A percentile compares a stretch with the other conserved stretches of the same genome.
Conservation (phyloP, 2,113 vertebrate genomes). For the Gobio gobio region DNA sequence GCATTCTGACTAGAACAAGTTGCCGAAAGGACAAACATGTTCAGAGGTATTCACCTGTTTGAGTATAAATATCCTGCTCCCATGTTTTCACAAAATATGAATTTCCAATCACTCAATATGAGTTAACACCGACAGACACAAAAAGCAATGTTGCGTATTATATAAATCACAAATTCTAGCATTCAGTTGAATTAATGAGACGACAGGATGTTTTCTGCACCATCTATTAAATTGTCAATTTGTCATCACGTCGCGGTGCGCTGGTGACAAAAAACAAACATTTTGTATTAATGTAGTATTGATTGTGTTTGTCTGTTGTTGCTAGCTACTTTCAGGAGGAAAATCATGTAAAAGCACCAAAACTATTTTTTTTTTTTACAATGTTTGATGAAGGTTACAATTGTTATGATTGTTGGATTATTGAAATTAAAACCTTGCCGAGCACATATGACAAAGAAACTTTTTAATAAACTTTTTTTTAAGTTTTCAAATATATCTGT, state of each 20-base stretch:
- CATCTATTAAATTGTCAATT: neutral
- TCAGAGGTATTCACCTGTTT: neutral
- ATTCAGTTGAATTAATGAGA: neutral
- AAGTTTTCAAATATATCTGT: no score
- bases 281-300: neutral
- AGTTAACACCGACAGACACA: neutral
- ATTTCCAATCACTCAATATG: neutral
- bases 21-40: neutral
- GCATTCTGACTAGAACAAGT: neutral
- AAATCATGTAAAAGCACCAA: neutral
- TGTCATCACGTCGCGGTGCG: neutral
- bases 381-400: neutral
- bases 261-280: neutral
- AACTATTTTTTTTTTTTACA: neutral
- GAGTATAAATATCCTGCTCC: neutral
- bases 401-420: neutral
- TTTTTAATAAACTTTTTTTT: no score
- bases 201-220: neutral
- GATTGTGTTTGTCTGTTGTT: neutral
- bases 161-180: neutral
- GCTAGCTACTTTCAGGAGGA: neutral
- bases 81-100: neutral
- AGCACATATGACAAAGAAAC: neutral
- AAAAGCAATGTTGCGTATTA: neutral
- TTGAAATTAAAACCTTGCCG: neutral